A percentile compares a stretch with the other conserved stretches of the same genome.
Evolutionary conservation across 2,113 vertebrate genomes (phyloP).

Genomic region (Accipiter cooperii): DNA sequence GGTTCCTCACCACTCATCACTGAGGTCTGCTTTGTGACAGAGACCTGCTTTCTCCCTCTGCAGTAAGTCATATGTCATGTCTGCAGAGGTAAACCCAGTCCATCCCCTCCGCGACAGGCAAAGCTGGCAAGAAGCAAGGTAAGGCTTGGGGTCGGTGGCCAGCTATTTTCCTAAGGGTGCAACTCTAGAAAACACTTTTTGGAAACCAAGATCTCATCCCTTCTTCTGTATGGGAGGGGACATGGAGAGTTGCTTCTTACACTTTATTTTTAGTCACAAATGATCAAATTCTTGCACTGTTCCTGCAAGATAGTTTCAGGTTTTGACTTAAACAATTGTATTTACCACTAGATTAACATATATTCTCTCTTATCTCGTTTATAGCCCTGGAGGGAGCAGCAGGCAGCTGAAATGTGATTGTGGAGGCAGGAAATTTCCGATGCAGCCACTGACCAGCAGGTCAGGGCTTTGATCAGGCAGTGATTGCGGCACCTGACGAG

Average conservation of each 20-base stretch:
- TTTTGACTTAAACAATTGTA: background rate
- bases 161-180: background rate
- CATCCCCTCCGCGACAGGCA: rapidly evolving
- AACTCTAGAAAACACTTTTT: background rate
- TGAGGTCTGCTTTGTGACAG: background rate
- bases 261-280: background rate
- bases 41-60: background rate
- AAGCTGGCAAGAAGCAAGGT: background rate
- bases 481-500: background rate
- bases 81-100: background rate
- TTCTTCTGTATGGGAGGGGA: background rate
- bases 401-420: background rate
- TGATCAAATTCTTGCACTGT: background rate
- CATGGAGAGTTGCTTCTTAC: background rate
- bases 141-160: background rate
- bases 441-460: background rate
- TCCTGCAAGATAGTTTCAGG: background rate
- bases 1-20: background rate
- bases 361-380: background rate
- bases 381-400: background rate
- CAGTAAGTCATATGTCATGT: rapidly evolving
- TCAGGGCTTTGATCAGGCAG: background rate
- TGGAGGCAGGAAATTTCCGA: background rate
- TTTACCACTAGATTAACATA: background rate
- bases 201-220: background rate